Evolutionary conservation across 2,888 invertebrate species (phyloP).

Genomic region (Elmis aenea): DNA sequence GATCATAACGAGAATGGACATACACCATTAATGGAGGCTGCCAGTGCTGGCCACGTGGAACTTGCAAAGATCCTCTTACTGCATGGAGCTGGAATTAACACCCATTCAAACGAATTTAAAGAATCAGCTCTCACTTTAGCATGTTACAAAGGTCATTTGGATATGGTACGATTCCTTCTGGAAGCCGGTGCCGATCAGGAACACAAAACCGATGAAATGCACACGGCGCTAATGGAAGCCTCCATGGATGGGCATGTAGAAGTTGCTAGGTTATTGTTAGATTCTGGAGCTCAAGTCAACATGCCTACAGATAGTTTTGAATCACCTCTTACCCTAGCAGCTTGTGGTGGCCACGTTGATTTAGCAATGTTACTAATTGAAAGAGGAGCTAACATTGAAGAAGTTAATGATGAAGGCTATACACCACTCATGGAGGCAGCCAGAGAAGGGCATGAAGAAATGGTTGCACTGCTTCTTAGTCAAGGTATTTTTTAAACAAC

Average conservation of each 20-base stretch:
- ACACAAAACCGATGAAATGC: slow-evolving; percentile 99
- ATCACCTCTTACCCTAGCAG: slow-evolving; percentile 95
- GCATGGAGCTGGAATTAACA: slow-evolving; percentile 96
- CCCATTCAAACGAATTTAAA: slow-evolving; percentile 98
- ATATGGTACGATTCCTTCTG: slow-evolving; percentile 94
- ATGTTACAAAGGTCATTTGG: slow-evolving; percentile 89
- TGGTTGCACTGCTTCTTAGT: slow-evolving; percentile 89
- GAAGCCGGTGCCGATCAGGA: slow-evolving; percentile 96
- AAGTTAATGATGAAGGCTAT: slow-evolving; percentile 98
- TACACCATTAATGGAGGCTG: slow-evolving; percentile 98
- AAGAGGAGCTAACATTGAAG: slow-evolving; percentile 97
- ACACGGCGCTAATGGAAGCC: slow-evolving; percentile 98
- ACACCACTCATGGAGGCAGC: slow-evolving; percentile 99
- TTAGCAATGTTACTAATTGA: slow-evolving; percentile 92
- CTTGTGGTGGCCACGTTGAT: slow-evolving; percentile 98
- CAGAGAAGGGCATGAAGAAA: slow-evolving; percentile 96
- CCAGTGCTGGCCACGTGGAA: slow-evolving; percentile 90
- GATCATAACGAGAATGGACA: slow-evolving; percentile 99
- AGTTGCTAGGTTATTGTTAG: slow-evolving; percentile 88
- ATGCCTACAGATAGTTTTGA: slow-evolving; percentile 99
- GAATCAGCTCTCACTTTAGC: slow-evolving; percentile 82
- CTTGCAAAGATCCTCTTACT: slow-evolving; percentile 87
- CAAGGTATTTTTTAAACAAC: slow-evolving; percentile 56
- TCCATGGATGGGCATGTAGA: slow-evolving; percentile 99
- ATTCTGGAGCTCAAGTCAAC: slow-evolving; percentile 97